Evolutionary conservation across 2,797 vertebrate species (phyloP), one percentile per base, ranked within the genome.

Genomic region (Danio choprae): DNA sequence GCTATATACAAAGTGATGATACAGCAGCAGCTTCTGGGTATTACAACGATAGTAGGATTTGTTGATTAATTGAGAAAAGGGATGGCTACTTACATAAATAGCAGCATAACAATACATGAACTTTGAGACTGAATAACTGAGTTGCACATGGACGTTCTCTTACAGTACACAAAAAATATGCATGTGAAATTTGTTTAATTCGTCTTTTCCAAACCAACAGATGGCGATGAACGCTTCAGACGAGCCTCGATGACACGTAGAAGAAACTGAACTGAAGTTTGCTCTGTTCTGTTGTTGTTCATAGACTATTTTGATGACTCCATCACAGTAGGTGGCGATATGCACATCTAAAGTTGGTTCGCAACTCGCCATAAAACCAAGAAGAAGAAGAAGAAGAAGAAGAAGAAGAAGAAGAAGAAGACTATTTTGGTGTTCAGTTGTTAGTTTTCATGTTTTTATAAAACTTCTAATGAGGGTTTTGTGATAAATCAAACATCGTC

Each of bases 171-270:
- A 29, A 3, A 29, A n/a, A 29, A 29, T 29, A 29, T 29, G 29
- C 29, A 3, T 29, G 13, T 38, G 29, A 67, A 67, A 4, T 67
- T 29, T 29, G 12, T 9, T 18, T 6, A 3, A 18, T 4, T 4
- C 6, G 13, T 55, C 48, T 16, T 29, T 67, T 77, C 82, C 84
- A 76, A 56, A 13, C 67, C 84, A 69, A 59, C 11, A 81, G 82
- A 41, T 62, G 79, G 79, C 82, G 48, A 29, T 64, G 40, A 40
- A 58, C 15, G 38, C 6, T 51, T 53, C 29, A 15, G 46, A 7
- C 40, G 40, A 36, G 11, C 7, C 12, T 18, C 7, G 5, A 43
- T 7, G 41, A 48, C 44, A 50, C 38, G 55, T 6, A 16, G 55
- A 79, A 13, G 5, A 7, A 51, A 53, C 7, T 38, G 63, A 77